Evolutionary conservation across 2,888 invertebrate species (phyloP), one percentile per base, ranked within the genome.

Genomic region (Euspilapteryx auroguttella): DNA sequence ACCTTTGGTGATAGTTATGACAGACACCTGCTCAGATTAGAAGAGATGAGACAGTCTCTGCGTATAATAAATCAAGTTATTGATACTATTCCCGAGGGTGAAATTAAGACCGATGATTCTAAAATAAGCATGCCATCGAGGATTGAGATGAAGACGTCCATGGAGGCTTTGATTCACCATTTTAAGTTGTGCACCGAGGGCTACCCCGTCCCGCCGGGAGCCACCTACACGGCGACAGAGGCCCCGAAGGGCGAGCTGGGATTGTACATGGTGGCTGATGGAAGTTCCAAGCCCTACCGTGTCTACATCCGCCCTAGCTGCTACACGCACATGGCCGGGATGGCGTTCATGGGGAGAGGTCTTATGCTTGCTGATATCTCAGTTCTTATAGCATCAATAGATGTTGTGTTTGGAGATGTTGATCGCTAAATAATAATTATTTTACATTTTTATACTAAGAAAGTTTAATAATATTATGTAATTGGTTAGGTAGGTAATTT

Each of bases 81-180:
- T 30, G 85, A 93, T 52, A 78, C 86, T 40, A 92, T 94, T 83
- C 94, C 94, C 0, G 53, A 64, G 12, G 92, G 91, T 1, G 88
- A 89, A 53, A 68, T 87, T 21, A 85, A 81, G 55, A 79, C 83
- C 0, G 93, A 94, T 47, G 91, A 94, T 58, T 77, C 82, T 27
- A 94, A 94, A 65, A 64, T 92, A 20, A 57, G 73, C 9, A 82
- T 90, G 3, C 93, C 94, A 2, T 79, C 63, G 21, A 76, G 92
- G 36, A 64, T 59, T 2, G 87, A 89, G 63, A 94, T 94, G 93
- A 94, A 94, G 71, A 83, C 79, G 3, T 81, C 80, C 5, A 94
- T 93, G 93, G 93, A 94, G 56, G 81, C 89, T 1, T 62, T 93
- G 24, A 94, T 94, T 44, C 92, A 94, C 56, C 93, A 94, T 51